Percentiles rank a stretch among this genome's conserved stretches.
Evolutionary conservation across 2,797 vertebrate species (phyloP).

Genomic region (Decapterus maruadsi): DNA sequence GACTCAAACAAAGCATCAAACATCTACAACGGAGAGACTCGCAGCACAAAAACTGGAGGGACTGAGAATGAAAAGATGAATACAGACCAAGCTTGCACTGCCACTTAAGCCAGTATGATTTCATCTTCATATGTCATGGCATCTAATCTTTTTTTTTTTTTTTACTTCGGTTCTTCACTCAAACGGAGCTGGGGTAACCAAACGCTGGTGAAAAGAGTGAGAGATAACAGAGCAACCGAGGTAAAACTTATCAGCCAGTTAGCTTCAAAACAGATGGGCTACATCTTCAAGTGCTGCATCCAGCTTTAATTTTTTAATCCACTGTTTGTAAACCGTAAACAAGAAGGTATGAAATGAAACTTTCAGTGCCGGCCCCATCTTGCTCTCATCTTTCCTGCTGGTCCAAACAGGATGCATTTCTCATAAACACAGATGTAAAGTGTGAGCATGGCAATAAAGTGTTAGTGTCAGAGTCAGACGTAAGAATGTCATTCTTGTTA

Average conservation of each 20-base stretch:
- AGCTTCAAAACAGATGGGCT: conserved; percentile 40
- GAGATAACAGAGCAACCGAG: conserved; percentile 2
- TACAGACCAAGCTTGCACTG: conserved; percentile 83
- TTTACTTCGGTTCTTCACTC: conserved; percentile 49
- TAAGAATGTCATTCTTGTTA: conserved; percentile 43
- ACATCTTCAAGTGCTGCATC: conserved; percentile 28
- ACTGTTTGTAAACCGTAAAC: conserved; percentile 32
- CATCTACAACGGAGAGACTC: conserved; percentile 71
- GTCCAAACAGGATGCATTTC: conserved; percentile 31
- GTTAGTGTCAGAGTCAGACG: conserved; percentile 51
- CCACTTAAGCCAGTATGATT: conserved; percentile 78
- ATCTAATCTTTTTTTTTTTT: conserved; percentile 41
- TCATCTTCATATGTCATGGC: conserved; percentile 57
- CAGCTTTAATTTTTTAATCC: conserved; percentile 53
- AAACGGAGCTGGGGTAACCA: conserved; percentile 60
- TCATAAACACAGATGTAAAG: conserved; percentile 33
- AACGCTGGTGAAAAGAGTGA: conserved; percentile 45
- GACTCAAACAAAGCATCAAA: conserved; percentile 78
- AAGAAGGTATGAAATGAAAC: conserved; percentile 13
- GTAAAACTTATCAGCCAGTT: conserved; percentile 12
- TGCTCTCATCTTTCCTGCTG: conserved; percentile 35
- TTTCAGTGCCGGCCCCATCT: conserved; percentile 11
- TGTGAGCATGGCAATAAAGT: conserved; percentile 45
- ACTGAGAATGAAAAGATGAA: conserved; percentile 58
- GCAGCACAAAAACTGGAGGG: conserved; percentile 60